These are phyloP conservation scores for Coccyzus lansbergi DNA, from an alignment of 2,797 vertebrate genomes.

Conservation along the genomic window DNA sequence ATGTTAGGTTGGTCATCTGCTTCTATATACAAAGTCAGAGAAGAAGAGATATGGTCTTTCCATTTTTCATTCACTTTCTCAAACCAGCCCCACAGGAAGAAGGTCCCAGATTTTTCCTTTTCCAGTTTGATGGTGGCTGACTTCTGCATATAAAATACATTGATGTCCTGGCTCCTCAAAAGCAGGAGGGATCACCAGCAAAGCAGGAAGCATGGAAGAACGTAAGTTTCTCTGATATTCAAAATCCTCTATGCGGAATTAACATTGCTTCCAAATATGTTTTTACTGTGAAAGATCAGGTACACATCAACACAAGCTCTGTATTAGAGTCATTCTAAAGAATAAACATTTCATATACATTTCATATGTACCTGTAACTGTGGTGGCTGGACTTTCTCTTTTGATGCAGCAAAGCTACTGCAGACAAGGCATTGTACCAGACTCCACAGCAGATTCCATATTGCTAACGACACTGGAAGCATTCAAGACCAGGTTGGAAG, in stretches of 20 bases:
- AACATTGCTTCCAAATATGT: neutral
- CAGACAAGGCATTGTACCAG: conserved; percentile 9
- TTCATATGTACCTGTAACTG: neutral
- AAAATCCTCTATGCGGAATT: neutral
- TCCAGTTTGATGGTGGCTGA: neutral
- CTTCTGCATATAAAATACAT: neutral
- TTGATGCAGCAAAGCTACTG: neutral
- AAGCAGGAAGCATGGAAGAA: neutral
- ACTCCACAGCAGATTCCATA: neutral
- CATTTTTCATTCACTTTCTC: neutral
- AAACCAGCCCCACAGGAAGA: neutral
- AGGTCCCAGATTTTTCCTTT: neutral
- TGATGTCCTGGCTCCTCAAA: neutral
- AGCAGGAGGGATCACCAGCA: neutral
- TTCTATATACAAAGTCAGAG: neutral
- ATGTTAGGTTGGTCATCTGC: neutral
- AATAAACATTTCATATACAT: rapidly evolving
- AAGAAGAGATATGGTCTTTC: rapidly evolving
- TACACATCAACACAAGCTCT: neutral
- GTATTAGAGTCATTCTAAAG: neutral
- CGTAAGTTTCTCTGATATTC: neutral
- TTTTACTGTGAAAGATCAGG: neutral
- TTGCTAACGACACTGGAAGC: conserved; percentile 11
- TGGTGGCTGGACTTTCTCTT: neutral
- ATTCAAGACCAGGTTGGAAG: no score